Conservation (phyloP, 2,797 vertebrate species). For the Silurus lanzhouensis region DNA sequence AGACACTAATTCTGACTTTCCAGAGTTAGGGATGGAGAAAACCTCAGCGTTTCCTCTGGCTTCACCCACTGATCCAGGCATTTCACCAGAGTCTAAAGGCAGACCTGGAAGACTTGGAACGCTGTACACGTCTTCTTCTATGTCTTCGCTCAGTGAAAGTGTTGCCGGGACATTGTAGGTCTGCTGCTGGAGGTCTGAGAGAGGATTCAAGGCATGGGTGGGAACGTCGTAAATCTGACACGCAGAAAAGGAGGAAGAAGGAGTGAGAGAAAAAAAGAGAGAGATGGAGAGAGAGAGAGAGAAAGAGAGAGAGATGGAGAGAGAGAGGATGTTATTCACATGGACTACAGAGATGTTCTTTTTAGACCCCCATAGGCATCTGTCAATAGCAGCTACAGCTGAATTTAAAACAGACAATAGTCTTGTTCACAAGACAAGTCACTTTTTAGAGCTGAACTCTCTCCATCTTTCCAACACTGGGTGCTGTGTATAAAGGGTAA, state of each 20-base stretch:
- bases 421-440: constrained; percentile 18
- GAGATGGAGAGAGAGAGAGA: background rate
- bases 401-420: constrained; percentile 14
- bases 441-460: constrained; percentile 31
- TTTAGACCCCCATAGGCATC: constrained; percentile 12
- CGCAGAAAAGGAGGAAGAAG: background rate
- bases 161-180: constrained; percentile 67
- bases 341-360: background rate
- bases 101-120: constrained; percentile 75
- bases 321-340: constrained; percentile 28
- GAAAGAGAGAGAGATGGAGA: background rate
- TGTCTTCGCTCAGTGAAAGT: constrained; percentile 57
- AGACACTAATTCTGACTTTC: constrained; percentile 62
- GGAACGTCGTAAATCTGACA: constrained; percentile 87
- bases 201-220: constrained; percentile 68
- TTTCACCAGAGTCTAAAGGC: constrained; percentile 65
- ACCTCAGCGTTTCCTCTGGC: constrained; percentile 63
- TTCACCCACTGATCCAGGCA: constrained; percentile 59
- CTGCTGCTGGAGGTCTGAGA: constrained; percentile 60
- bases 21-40: constrained; percentile 67
- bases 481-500: constrained; percentile 29
- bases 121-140: constrained; percentile 78
- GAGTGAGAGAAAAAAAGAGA: background rate
- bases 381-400: constrained; percentile 18
- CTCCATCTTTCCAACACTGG: constrained; percentile 34